Percentiles rank a stretch among this genome's conserved stretches.
phyloP scores from a whole-genome alignment of 2,888 invertebrate genomes.

The Acanthosepion esculentum region DNA sequence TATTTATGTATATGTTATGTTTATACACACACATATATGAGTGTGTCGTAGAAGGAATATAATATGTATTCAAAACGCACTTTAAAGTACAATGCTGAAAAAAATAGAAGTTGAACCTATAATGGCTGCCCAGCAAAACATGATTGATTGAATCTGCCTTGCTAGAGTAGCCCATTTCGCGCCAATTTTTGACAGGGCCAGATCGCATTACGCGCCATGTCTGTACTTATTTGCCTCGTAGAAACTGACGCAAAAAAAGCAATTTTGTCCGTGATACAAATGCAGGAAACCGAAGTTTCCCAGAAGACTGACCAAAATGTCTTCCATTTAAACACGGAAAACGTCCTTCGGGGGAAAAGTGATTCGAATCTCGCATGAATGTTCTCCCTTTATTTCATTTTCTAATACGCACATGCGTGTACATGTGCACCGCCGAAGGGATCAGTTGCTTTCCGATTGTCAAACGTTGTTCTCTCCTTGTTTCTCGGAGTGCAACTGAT shows the following conservation, averaged over 20 bases:
- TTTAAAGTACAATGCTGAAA: background rate
- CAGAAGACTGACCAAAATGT: background rate
- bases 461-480: no score
- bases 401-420: no score
- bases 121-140: background rate
- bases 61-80: background rate
- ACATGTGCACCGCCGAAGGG: no score
- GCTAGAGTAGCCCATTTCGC: no score
- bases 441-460: no score
- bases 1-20: background rate
- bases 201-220: background rate
- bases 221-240: background rate
- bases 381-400: no score
- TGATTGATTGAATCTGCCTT: background rate
- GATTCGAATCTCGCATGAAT: no score
- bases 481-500: no score
- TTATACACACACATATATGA: background rate
- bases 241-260: constrained; percentile 21
- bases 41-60: background rate
- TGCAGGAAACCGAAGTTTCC: background rate
- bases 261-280: constrained; percentile 7
- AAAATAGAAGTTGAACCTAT: background rate
- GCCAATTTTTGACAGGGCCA: background rate
- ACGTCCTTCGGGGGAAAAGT: background rate
- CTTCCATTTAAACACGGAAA: background rate